Evolutionary conservation across 2,797 vertebrate genomes (phyloP).

Genomic region (Chaunax sp.): DNA sequence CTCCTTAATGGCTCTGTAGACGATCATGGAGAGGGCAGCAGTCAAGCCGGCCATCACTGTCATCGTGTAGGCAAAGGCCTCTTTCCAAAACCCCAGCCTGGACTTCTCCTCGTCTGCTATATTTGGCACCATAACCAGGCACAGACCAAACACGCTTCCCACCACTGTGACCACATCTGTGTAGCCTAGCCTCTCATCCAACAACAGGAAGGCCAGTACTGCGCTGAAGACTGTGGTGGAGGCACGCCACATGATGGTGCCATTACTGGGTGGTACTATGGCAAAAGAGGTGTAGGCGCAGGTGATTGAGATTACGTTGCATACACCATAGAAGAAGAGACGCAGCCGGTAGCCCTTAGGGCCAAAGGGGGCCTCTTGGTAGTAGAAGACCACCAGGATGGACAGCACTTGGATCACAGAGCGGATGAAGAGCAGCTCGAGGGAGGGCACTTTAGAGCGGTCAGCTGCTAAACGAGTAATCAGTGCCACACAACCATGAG

Average conservation of each 20-base stretch:
- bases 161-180: constrained; percentile 91
- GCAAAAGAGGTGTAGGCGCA: constrained; percentile 98
- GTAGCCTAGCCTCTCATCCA: constrained; percentile 93
- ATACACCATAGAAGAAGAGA: constrained; percentile 95
- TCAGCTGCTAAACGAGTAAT: constrained; percentile 95
- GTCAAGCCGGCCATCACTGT: constrained; percentile 97
- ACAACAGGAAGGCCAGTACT: constrained; percentile 92
- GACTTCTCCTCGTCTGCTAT: constrained; percentile 92
- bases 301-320: constrained; percentile 98
- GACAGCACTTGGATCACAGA: constrained; percentile 96
- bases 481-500: constrained; percentile 95
- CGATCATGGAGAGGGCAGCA: constrained; percentile 97
- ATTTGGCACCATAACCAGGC: constrained; percentile 97
- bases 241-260: constrained; percentile 98
- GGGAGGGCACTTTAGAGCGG: constrained; percentile 96
- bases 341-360: constrained; percentile 93
- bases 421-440: constrained; percentile 98
- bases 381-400: constrained; percentile 91
- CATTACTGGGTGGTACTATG: constrained; percentile 97
- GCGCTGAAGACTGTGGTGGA: constrained; percentile 97
- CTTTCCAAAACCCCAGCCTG: constrained; percentile 93
- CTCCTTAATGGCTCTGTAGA: constrained; percentile 97
- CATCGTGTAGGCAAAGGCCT: constrained; percentile 98
- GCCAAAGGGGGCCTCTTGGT: constrained; percentile 94
- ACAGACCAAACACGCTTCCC: constrained; percentile 93